These are phyloP conservation scores for Caenorhabditis zanzibari DNA, from an alignment of 2,888 invertebrate species.

Conservation along the genomic window DNA sequence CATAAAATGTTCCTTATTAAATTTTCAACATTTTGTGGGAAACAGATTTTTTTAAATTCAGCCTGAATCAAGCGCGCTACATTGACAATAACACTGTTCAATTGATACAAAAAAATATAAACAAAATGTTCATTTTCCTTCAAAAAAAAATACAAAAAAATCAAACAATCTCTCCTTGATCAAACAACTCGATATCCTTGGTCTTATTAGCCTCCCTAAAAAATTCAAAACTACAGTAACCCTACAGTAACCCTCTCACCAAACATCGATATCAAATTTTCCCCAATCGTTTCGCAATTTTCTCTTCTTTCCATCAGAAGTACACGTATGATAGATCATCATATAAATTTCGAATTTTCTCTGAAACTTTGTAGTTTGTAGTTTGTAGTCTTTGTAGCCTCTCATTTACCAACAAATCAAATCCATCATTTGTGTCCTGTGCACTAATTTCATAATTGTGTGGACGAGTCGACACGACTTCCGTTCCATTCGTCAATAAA, in stretches of 20 bases:
- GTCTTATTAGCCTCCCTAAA: neutral
- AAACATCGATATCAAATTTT: conserved; percentile 8
- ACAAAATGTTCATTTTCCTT: neutral
- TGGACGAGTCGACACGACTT: neutral
- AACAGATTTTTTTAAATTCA: too few species aligned
- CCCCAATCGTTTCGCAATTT: conserved; percentile 15
- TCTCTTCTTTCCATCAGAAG: neutral
- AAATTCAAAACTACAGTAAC: neutral
- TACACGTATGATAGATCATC: conserved; percentile 10
- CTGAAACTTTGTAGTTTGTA: conserved; percentile 2
- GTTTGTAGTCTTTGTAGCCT: neutral
- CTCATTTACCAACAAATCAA: conserved; percentile 15
- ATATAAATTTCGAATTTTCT: conserved; percentile 31
- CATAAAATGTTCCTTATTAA: too few species aligned
- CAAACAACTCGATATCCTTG: neutral
- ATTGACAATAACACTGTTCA: too few species aligned
- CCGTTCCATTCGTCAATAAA: neutral
- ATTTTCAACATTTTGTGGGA: too few species aligned
- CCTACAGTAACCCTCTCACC: neutral
- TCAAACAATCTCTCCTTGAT: conserved; percentile 9
- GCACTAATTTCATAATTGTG: neutral
- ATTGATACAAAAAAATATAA: too few species aligned
- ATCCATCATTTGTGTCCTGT: conserved; percentile 5
- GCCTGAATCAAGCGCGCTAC: too few species aligned
- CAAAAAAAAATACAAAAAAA: neutral